Evolutionary conservation across 2,113 vertebrate genomes (phyloP), one percentile per base, ranked within the genome.

Genomic region (Salvelinus fontinalis): DNA sequence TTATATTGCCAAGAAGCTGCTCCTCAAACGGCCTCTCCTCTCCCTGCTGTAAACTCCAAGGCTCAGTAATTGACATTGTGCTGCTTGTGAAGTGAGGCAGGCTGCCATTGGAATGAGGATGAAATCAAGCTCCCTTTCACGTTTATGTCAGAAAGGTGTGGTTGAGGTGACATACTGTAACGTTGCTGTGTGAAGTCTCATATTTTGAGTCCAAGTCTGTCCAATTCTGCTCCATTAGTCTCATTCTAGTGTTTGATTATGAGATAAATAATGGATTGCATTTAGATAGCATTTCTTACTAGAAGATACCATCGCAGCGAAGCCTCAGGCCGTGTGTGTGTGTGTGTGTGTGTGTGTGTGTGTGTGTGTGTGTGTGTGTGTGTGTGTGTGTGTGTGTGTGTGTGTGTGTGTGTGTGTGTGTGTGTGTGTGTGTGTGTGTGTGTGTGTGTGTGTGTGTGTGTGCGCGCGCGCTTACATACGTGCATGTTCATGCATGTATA

Each of bases 221-320:
- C 59, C 20, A 20, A 60, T 62, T 62, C n/a, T 22, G 59, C 39
- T 31, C 44, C 18, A 74, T 31, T 70, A 75, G 73, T 80, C 62
- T 8, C n/a, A 34, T 70, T 68, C 68, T 26, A 62, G 29, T 86
- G 75, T 34, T 72, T 49, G 71, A 66, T 84, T 64, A 70, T 49
- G 71, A 75, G 62, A 85, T 91, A 79, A 91, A 91, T 89, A 83
- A 91, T 91, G 69, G 80, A 91, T n/a, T 87, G 3, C 67, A 54
- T 81, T 87, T 80, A 80, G 16, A 54, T 80, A 18, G 51, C 12
- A 18, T 57, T 71, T 79, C 78, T 14, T 70, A 75, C 76, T 78
- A 77, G 80, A 77, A 44, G 39, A 44, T 11, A 44, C 73, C 66
- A 67, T 81, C 68, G 80, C 77, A 68, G 54, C 26, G 24, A 74